Evolutionary conservation across 2,888 invertebrate genomes (phyloP).

Genomic region (Incurvaria masculella): DNA sequence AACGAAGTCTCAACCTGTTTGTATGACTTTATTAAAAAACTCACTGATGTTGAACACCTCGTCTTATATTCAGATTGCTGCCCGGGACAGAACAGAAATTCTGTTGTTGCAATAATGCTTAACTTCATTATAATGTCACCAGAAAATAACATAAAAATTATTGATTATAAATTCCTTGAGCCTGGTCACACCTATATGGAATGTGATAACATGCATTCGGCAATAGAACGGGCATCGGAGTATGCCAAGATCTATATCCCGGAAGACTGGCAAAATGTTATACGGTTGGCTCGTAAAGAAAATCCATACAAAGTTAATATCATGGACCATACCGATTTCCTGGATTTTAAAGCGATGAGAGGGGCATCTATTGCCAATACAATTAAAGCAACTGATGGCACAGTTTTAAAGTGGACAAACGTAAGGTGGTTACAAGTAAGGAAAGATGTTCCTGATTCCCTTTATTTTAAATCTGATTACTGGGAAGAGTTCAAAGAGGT

Average conservation of each 20-base stretch:
- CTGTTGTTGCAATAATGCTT: constrained; percentile 9
- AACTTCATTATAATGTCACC: constrained; percentile 4
- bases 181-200: constrained; percentile 8
- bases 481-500: too few relatives aligned
- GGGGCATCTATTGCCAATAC: neutral
- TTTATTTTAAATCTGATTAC: too few relatives aligned
- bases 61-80: constrained; percentile 11
- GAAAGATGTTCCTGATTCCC: too few relatives aligned
- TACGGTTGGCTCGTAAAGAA: constrained; percentile 5
- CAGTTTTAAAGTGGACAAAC: too few relatives aligned
- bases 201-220: constrained; percentile 8
- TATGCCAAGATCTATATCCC: constrained; percentile 12
- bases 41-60: constrained; percentile 9
- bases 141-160: too few relatives aligned
- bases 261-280: constrained; percentile 11
- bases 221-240: constrained; percentile 11
- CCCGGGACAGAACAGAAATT: constrained; percentile 11
- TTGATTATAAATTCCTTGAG: constrained; percentile 10
- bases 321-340: constrained; percentile 8
- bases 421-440: too few relatives aligned
- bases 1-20: constrained; percentile 7
- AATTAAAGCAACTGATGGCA: constrained; percentile 5
- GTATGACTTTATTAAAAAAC: constrained; percentile 1
- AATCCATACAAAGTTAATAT: constrained; percentile 5
- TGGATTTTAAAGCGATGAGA: constrained; percentile 6